Evolutionary conservation across 2,797 vertebrate genomes (phyloP).

Genomic region (Ctenochaetus hawaiiensis): DNA sequence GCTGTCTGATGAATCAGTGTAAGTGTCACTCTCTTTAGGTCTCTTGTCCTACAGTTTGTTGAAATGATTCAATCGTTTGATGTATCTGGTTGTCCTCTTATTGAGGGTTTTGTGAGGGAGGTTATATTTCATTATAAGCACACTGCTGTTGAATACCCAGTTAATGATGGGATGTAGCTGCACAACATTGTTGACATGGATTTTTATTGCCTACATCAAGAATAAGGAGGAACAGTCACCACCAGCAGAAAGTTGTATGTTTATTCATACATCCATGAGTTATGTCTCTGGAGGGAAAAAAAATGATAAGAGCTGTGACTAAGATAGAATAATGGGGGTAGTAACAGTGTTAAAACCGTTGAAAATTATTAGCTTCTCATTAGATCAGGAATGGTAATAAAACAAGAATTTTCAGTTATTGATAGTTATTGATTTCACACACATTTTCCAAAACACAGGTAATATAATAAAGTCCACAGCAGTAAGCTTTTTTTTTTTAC

Average conservation of each 20-base stretch:
- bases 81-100: too few species aligned
- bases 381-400: neutral
- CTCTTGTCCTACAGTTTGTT: too few species aligned
- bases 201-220: neutral
- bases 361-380: conserved; percentile 35
- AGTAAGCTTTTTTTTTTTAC: neutral
- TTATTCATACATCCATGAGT: neutral
- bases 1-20: neutral
- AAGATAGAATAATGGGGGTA: too few species aligned
- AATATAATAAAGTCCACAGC: conserved; percentile 3
- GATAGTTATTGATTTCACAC: neutral
- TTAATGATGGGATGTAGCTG: neutral
- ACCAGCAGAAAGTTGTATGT: neutral
- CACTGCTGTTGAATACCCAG: neutral
- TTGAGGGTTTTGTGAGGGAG: too few species aligned
- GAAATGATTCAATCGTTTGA: too few species aligned
- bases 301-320: neutral
- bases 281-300: neutral
- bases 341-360: too few species aligned
- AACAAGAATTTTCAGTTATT: conserved; percentile 3
- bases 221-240: neutral
- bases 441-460: neutral
- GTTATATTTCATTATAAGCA: neutral
- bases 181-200: too few species aligned
- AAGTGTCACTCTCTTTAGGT: too few species aligned